phyloP scores from a whole-genome alignment of 2,113 vertebrate species.

The Cichladusa arquata region DNA sequence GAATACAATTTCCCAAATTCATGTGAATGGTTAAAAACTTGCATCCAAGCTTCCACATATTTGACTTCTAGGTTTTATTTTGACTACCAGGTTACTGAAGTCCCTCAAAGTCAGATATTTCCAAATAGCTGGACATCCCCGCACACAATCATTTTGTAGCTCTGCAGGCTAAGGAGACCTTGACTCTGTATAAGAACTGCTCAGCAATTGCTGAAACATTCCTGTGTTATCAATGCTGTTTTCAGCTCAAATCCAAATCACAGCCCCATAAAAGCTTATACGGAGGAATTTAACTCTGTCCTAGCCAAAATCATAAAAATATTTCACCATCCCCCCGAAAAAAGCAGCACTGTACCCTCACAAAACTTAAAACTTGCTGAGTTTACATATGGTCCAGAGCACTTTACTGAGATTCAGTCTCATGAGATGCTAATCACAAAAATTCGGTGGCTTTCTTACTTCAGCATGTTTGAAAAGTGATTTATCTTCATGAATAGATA shows the following conservation, averaged over 20 bases:
- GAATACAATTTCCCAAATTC: background rate
- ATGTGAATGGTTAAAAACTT: background rate
- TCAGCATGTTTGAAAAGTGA: background rate
- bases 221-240: accelerated
- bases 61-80: background rate
- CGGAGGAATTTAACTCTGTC: background rate
- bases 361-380: background rate
- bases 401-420: background rate
- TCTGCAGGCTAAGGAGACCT: background rate
- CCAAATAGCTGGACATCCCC: background rate
- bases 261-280: background rate
- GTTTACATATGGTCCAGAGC: background rate
- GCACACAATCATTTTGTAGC: background rate
- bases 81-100: background rate
- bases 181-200: background rate
- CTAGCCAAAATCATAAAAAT: background rate
- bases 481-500: background rate
- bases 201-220: background rate
- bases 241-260: background rate
- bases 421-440: background rate
- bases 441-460: background rate
- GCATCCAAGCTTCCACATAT: background rate
- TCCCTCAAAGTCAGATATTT: background rate
- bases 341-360: accelerated
- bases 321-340: background rate